Conservation (phyloP, 1,140 invertebrate genomes). For the Andricus grossulariae region DNA sequence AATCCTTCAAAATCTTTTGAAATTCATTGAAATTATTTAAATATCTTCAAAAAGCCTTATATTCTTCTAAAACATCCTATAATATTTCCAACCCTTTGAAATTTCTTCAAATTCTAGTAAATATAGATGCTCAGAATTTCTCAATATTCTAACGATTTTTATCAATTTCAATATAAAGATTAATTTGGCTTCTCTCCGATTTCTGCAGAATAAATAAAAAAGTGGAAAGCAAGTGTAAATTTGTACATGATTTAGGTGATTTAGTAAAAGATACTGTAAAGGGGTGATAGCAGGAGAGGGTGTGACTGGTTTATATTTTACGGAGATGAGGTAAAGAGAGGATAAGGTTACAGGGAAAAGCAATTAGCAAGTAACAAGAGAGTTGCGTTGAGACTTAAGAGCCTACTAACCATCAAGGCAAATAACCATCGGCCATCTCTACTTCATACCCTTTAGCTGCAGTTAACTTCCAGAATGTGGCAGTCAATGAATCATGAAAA, state of each 20-base stretch:
- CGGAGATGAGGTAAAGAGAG: constrained; percentile 7
- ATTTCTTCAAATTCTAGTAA: too few relatives aligned
- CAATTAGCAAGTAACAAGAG: constrained; percentile 24
- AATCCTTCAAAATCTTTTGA: too few relatives aligned
- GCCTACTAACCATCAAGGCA: constrained; percentile 24
- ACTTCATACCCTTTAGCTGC: background rate
- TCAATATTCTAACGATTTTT: too few relatives aligned
- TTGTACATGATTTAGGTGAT: background rate
- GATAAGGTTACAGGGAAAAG: constrained; percentile 19
- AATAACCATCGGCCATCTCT: constrained; percentile 10
- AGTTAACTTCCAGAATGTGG: too few relatives aligned
- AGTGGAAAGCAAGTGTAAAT: background rate
- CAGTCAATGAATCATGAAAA: too few relatives aligned
- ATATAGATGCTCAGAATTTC: too few relatives aligned
- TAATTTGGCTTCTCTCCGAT: too few relatives aligned
- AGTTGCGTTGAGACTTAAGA: constrained; percentile 24
- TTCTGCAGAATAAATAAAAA: background rate
- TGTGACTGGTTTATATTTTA: background rate
- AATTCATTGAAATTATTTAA: too few relatives aligned
- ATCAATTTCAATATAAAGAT: too few relatives aligned
- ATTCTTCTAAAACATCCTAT: too few relatives aligned
- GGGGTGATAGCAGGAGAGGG: background rate
- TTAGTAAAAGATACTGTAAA: constrained; percentile 3
- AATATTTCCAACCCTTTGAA: too few relatives aligned
- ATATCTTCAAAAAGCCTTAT: too few relatives aligned